A percentile compares a stretch with the other conserved stretches of the same genome.
phyloP scores from a whole-genome alignment of 1,140 invertebrate species.

The Cardiocondyla obscurior region DNA sequence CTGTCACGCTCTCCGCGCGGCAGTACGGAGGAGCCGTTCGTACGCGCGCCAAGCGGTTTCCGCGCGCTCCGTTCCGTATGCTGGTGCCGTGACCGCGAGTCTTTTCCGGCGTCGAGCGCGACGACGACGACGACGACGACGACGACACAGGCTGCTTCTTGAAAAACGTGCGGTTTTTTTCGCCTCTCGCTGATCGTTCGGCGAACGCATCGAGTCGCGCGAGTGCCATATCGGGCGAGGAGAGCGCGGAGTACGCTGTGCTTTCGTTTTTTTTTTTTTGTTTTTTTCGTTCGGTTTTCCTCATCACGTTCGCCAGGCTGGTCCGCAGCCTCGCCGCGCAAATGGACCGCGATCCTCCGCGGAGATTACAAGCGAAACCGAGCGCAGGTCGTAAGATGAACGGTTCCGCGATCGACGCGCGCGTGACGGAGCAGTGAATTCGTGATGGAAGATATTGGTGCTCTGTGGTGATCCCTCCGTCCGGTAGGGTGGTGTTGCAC shows the following conservation, averaged over 20 bases:
- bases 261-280: too few relatives aligned
- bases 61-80: constrained; percentile 21
- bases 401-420: background rate
- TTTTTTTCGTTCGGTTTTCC: too few relatives aligned
- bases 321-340: background rate
- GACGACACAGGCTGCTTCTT: background rate
- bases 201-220: background rate
- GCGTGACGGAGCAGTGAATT: constrained; percentile 2
- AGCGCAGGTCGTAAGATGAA: background rate
- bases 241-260: too few relatives aligned
- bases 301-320: background rate
- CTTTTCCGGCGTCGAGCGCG: background rate
- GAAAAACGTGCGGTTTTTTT: background rate
- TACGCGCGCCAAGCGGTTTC: constrained; percentile 60
- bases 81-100: background rate
- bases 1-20: constrained; percentile 70
- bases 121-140: background rate
- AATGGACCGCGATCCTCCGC: background rate
- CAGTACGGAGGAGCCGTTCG: constrained; percentile 75
- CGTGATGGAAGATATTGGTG: constrained; percentile 37
- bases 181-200: background rate
- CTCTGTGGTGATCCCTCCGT: background rate
- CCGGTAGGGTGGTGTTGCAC: background rate
- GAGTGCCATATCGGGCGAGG: background rate
- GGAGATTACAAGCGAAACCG: background rate